Conservation (phyloP, 1,140 invertebrate genomes). For the Trachelipus rathkii region DNA sequence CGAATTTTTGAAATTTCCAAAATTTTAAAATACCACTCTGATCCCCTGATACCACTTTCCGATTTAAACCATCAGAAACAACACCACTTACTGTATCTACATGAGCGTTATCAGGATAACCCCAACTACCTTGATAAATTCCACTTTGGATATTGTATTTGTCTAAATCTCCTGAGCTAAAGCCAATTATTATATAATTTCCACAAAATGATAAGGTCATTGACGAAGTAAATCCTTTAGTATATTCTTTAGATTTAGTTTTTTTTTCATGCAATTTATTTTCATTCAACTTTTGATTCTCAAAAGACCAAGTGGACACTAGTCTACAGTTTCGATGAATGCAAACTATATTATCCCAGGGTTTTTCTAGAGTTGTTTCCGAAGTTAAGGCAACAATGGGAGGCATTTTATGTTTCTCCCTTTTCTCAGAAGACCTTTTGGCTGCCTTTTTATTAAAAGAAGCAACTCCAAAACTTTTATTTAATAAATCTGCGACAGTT, state of each 20-base stretch:
- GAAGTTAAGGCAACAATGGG: conserved; percentile 64
- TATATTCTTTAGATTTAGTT: conserved; percentile 49
- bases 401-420: conserved; percentile 64
- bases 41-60: conserved; percentile 68
- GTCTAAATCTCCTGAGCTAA: conserved; percentile 86
- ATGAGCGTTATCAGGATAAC: conserved; percentile 59
- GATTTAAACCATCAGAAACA: conserved; percentile 72
- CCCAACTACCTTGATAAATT: conserved; percentile 72
- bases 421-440: conserved; percentile 61
- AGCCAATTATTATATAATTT: conserved; percentile 88
- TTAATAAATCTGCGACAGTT: conserved; percentile 80
- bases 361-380: conserved; percentile 56
- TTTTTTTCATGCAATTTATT: conserved; percentile 56
- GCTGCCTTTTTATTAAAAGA: conserved; percentile 74
- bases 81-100: conserved; percentile 65
- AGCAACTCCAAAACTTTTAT: conserved; percentile 80
- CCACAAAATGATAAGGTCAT: conserved; percentile 78
- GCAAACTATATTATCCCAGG: conserved; percentile 76
- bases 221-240: conserved; percentile 52
- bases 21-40: conserved; percentile 72
- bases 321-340: conserved; percentile 64
- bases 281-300: conserved; percentile 79
- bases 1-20: conserved; percentile 73
- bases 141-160: conserved; percentile 96
- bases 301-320: conserved; percentile 89